These are phyloP conservation scores for Eulemur rufifrons DNA, from an alignment of 2,113 vertebrate species.

Conservation along the genomic window DNA sequence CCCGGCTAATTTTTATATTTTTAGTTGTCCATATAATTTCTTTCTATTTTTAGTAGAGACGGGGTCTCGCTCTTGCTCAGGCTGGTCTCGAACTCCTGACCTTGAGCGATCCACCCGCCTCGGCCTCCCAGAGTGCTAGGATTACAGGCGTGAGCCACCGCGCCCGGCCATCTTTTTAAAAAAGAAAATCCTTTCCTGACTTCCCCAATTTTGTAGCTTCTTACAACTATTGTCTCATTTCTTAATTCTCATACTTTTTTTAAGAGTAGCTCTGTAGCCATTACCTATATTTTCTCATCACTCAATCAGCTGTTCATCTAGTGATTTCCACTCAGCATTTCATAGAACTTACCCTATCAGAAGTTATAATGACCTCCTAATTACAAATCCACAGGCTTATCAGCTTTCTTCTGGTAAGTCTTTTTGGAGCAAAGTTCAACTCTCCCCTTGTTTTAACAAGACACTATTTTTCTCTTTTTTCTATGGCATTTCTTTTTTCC, in stretches of 20 bases:
- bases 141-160: no score
- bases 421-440: slow-evolving; percentile 5
- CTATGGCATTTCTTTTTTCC: not conserved
- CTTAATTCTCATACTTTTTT: not conserved
- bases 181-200: not conserved
- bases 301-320: not conserved
- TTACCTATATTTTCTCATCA: not conserved
- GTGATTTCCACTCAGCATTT: not conserved
- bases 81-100: no score
- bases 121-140: no score
- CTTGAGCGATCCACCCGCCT: no score
- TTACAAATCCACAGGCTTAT: not conserved
- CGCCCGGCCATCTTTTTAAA: not conserved
- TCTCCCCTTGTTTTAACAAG: not conserved
- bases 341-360: not conserved
- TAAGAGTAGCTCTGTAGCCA: not conserved
- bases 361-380: not conserved
- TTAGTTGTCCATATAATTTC: no score
- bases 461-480: slow-evolving; percentile 28
- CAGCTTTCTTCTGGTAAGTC: slow-evolving; percentile 5
- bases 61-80: no score
- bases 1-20: no score
- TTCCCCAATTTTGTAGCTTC: slow-evolving; percentile 17
- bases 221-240: not conserved
- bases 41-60: no score